These are phyloP conservation scores for Drosophila malerkotliana DNA, from an alignment of 1,140 invertebrate species.

Conservation along the genomic window DNA sequence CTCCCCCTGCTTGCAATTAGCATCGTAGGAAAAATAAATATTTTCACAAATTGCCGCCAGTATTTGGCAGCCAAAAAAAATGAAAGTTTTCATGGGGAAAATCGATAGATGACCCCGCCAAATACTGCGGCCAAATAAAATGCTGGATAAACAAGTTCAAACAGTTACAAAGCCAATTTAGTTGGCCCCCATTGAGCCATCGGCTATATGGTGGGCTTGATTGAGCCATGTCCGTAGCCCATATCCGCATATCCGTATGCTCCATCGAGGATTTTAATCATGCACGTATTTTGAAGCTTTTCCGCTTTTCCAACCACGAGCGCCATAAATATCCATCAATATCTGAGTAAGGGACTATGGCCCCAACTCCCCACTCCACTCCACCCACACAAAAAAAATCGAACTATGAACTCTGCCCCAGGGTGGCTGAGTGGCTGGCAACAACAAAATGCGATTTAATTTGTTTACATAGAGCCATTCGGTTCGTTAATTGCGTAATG, in stretches of 20 bases:
- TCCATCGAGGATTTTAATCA: constrained; percentile 39
- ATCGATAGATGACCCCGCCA: constrained; percentile 27
- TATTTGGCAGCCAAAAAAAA: constrained; percentile 25
- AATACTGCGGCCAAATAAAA: constrained; percentile 39
- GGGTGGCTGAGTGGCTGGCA: constrained; percentile 2
- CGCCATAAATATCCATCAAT: constrained; percentile 50
- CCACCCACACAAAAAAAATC: neutral
- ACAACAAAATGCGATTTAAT: constrained; percentile 20
- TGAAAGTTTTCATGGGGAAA: constrained; percentile 25
- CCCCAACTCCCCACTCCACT: neutral
- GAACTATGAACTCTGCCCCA: constrained; percentile 35
- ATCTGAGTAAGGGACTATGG: constrained; percentile 31
- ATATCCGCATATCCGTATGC: constrained; percentile 34
- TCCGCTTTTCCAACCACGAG: constrained; percentile 49
- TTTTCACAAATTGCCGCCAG: constrained; percentile 25
- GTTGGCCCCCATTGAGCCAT: constrained; percentile 8
- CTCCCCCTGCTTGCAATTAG: constrained; percentile 24
- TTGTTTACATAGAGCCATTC: constrained; percentile 12
- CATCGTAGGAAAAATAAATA: constrained; percentile 35
- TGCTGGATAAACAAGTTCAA: constrained; percentile 47
- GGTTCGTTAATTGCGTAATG: constrained; percentile 22
- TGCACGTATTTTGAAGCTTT: constrained; percentile 52
- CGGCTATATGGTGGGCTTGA: constrained; percentile 53
- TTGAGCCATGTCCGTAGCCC: constrained; percentile 51
- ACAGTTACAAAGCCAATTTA: constrained; percentile 49